Percentiles rank a stretch among this genome's conserved stretches.
These are phyloP conservation scores for Eidolon helvum DNA, from an alignment of 2,113 vertebrate genomes.

Conservation along the genomic window DNA sequence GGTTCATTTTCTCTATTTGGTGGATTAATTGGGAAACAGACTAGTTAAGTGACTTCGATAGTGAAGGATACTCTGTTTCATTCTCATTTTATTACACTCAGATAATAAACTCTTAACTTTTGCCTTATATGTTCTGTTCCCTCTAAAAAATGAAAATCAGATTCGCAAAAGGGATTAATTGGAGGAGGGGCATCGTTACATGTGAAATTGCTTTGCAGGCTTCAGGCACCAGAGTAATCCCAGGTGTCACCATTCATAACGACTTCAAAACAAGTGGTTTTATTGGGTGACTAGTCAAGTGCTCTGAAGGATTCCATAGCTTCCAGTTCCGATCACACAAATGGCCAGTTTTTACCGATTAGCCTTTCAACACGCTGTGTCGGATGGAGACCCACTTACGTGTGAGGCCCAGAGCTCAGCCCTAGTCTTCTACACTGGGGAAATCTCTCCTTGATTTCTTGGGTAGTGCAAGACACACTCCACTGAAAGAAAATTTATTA, in stretches of 20 bases:
- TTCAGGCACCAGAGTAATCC: background rate
- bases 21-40: constrained; percentile 46
- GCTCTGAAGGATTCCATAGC: background rate
- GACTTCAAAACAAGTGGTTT: background rate
- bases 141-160: background rate
- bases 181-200: background rate
- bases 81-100: constrained; percentile 55
- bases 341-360: background rate
- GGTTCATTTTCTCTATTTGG: background rate
- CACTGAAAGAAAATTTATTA: background rate
- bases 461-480: background rate
- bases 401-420: background rate
- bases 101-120: constrained; percentile 18
- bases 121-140: background rate
- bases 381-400: background rate
- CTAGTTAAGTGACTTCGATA: constrained; percentile 49
- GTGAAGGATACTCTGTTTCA: constrained; percentile 7
- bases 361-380: background rate
- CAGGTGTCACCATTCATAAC: background rate
- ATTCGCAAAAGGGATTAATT: background rate
- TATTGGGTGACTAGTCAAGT: background rate
- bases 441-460: background rate
- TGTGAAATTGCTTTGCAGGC: constrained; percentile 17
- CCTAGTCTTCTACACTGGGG: background rate
- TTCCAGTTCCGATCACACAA: background rate